Percentiles rank a stretch among this genome's conserved stretches.
These are phyloP conservation scores for Oceanodroma tethys DNA, from an alignment of 2,113 vertebrate genomes.

Conservation along the genomic window DNA sequence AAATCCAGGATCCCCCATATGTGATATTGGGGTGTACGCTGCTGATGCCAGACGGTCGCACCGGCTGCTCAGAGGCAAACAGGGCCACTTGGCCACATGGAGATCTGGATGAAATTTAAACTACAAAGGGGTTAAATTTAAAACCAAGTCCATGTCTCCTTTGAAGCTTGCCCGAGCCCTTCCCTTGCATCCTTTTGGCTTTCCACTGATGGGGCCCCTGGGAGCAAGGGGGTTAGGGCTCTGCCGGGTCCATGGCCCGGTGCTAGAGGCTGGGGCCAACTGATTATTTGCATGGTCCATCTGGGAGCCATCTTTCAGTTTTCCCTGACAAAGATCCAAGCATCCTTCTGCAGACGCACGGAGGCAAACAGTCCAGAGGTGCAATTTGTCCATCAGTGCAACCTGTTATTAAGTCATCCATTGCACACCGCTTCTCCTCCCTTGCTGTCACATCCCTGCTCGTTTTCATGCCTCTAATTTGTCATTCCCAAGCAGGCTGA, in stretches of 20 bases:
- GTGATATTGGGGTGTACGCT: not conserved
- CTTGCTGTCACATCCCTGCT: not conserved
- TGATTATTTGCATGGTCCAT: not conserved
- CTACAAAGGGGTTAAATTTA: slow-evolving; percentile 29
- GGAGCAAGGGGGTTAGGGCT: not conserved
- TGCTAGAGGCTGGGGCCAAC: not conserved
- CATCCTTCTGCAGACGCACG: not conserved
- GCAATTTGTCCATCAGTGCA: slow-evolving; percentile 16
- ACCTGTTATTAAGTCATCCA: not conserved
- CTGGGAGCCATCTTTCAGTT: slow-evolving; percentile 60
- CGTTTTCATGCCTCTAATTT: not conserved
- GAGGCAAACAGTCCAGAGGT: not conserved
- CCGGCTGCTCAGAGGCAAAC: not conserved
- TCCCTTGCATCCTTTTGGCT: not conserved
- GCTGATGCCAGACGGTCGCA: not conserved
- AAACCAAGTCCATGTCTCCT: slow-evolving; percentile 47
- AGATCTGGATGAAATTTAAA: slow-evolving; percentile 28
- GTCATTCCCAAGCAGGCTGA: not conserved
- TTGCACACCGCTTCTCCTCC: not conserved
- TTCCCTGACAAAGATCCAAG: slow-evolving; percentile 41
- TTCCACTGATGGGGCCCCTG: not conserved
- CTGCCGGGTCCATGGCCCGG: not conserved
- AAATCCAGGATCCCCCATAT: not conserved
- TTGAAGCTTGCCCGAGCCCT: not conserved
- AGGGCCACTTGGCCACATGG: not conserved